Percentiles rank a stretch among this genome's conserved stretches.
phyloP scores from a whole-genome alignment of 2,797 vertebrate species.

The Coregonus ussuriensis region DNA sequence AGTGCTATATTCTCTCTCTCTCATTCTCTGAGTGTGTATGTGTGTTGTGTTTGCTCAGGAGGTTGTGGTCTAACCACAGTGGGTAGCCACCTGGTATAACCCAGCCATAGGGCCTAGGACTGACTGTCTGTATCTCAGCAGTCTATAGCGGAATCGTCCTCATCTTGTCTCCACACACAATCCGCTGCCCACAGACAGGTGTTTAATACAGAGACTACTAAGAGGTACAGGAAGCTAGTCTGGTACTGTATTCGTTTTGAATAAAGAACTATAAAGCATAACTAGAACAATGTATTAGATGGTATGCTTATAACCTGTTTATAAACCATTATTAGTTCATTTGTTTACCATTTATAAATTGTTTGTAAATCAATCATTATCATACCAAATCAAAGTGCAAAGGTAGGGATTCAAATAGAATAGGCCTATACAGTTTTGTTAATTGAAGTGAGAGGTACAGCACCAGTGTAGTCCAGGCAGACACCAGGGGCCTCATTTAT shows the following conservation, averaged over 20 bases:
- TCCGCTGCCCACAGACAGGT: constrained; percentile 41
- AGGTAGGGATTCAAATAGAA: neutral
- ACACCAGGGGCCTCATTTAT: no score
- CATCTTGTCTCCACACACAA: constrained; percentile 8
- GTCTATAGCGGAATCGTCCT: no score
- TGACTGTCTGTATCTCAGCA: neutral
- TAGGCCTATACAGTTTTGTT: neutral
- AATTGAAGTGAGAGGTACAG: neutral
- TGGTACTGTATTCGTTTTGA: no score
- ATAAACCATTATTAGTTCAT: neutral
- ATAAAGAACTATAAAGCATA: neutral
- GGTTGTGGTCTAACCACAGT: neutral
- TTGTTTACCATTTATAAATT: neutral
- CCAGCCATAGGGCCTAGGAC: neutral
- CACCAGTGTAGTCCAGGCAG: neutral
- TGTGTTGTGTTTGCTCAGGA: neutral
- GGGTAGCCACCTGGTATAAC: neutral
- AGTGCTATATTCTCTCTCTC: neutral
- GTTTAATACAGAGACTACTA: constrained; percentile 27
- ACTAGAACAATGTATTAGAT: neutral
- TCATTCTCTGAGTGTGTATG: neutral
- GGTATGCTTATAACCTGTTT: neutral
- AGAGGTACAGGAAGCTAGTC: no score
- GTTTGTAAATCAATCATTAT: neutral
- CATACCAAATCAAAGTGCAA: constrained; percentile 16